phyloP scores from a whole-genome alignment of 2,113 vertebrate genomes.

The Chunga burmeisteri region DNA sequence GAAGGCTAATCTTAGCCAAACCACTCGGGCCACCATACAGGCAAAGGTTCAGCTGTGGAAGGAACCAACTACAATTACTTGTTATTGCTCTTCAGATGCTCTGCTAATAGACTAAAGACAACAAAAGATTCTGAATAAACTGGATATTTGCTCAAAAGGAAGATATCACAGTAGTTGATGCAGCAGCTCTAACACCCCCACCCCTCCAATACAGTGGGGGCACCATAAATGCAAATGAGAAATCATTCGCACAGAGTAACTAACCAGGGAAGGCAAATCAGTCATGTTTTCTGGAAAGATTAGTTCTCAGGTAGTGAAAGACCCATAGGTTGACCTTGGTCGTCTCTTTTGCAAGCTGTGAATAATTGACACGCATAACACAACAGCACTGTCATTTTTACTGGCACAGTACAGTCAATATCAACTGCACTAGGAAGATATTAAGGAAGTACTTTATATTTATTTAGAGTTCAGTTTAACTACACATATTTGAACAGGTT shows the following conservation, averaged over 20 bases:
- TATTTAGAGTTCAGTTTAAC: not conserved
- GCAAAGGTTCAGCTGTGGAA: not conserved
- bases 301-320: not conserved
- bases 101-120: not conserved
- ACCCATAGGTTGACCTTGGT: not conserved
- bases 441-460: not conserved
- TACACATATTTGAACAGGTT: not conserved
- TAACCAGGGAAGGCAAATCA: not conserved
- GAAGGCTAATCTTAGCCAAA: not conserved
- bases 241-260: not conserved
- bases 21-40: not conserved
- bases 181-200: not conserved
- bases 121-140: not conserved
- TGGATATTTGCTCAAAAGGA: not conserved
- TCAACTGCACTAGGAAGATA: not conserved
- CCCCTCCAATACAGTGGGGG: fast-evolving
- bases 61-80: not conserved
- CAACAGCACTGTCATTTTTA: not conserved
- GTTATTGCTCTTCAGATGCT: not conserved
- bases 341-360: not conserved
- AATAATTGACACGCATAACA: not conserved
- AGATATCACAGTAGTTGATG: not conserved
- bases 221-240: not conserved
- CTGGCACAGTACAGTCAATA: not conserved
- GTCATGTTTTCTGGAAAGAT: not conserved